Conservation (phyloP, 2,888 invertebrate species). For the Aplocera efformata region DNA sequence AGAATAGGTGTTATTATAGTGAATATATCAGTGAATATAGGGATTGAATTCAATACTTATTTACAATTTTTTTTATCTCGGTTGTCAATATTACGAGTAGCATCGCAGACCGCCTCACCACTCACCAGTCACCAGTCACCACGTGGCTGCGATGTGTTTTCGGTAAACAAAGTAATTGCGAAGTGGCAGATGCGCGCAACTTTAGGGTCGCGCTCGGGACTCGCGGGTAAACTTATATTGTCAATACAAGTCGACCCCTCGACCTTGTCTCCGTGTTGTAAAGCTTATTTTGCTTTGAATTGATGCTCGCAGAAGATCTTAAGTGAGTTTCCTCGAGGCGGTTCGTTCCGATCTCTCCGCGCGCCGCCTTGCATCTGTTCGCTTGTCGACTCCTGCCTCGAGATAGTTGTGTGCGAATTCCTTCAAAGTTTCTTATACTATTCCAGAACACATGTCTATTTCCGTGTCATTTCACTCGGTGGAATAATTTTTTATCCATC, state of each 20-base stretch:
- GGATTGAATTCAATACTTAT: no score
- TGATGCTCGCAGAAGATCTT: background rate
- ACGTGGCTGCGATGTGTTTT: constrained; percentile 10
- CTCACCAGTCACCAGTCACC: constrained; percentile 7
- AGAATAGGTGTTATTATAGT: no score
- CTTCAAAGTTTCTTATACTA: constrained; percentile 2
- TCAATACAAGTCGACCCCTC: background rate
- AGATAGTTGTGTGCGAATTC: background rate
- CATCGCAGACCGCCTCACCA: no score
- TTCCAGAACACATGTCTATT: no score
- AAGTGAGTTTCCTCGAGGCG: constrained; percentile 19
- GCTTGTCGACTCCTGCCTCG: background rate
- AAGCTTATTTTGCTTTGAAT: constrained; percentile 7
- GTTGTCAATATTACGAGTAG: no score
- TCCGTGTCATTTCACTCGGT: no score
- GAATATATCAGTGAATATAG: no score
- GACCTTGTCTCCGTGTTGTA: constrained; percentile 8
- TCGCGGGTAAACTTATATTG: constrained; percentile 5
- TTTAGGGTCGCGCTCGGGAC: constrained; percentile 14
- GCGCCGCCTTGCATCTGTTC: constrained; percentile 13
- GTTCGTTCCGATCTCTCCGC: constrained; percentile 5
- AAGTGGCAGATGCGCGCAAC: constrained; percentile 23
- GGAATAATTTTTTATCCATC: no score
- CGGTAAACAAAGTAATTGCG: constrained; percentile 18
- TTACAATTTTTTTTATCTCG: no score